Base-by-base conservation (phyloP, 2,113 vertebrate species). In the Xiphophorus maculatus region DNA sequence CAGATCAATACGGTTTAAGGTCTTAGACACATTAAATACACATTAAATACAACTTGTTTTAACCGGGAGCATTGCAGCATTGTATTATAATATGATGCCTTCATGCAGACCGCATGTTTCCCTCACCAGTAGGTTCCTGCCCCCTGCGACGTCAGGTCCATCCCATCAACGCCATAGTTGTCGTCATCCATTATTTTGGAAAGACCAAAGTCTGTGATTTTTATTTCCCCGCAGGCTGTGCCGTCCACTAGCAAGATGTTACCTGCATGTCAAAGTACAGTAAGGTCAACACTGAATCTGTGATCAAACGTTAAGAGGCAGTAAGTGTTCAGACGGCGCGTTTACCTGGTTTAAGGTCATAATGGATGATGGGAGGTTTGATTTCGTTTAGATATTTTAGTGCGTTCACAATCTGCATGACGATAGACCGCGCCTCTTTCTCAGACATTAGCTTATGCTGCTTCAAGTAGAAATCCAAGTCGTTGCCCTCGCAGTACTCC, bases 181-280 rank as follows among this genome's bases (percentile, higher is more conserved):
- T 99, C 98, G 65, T 99, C 98, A 84, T 99, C 98, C 98, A 99
- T 99, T 92, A 99, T 99, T 96, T 99, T 99, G 78, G 98, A 99
- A 73, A 99, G 94, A 69, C 98, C 98, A 90, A 99, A 99, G 91
- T 99, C 98, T 10, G 98, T 99, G 85, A 99, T 99, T 95, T 99
- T 99, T 90, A 99, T 99, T 95, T 99, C 98, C 80, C 98, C 98
- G 84, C 98, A 99, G 75, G 98, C 97, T 61, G 96, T 99, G 87
- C 98, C 98, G 84, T 99, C 98, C 82, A 99, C 98, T 88, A 99
- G 94, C 90, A 99, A 96, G 79, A 99, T 99, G 86, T 99, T 99
- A 84, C 98, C 98, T 99, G 77, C 8, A 84, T 71, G 73, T 19
- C 12, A 70, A 66, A 80, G 19, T 0, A 84, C 8, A 66, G 9